These are phyloP conservation scores for Dasysyrphus albostriatus DNA, from an alignment of 2,888 invertebrate genomes.

Conservation along the genomic window DNA sequence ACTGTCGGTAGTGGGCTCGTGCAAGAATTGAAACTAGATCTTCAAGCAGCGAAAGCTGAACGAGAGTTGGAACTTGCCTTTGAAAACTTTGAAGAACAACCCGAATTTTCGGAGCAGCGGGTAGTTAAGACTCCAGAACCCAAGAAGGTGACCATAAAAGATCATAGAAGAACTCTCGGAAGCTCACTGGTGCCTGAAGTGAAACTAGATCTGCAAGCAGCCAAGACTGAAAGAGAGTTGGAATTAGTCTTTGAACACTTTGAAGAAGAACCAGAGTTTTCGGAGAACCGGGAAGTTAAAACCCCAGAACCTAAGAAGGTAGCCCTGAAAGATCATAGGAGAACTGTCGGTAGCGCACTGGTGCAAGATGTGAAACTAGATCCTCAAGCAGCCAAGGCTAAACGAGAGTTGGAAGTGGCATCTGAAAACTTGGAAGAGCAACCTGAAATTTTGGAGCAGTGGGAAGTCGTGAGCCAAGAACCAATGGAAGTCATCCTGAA, in stretches of 20 bases:
- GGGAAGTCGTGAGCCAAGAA: constrained; percentile 27
- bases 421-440: constrained; percentile 51
- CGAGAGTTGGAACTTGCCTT: constrained; percentile 43
- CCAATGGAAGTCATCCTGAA: background rate
- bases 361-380: background rate
- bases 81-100: constrained; percentile 51
- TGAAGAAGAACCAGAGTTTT: constrained; percentile 36
- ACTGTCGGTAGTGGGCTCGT: constrained; percentile 31
- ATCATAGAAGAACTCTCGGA: constrained; percentile 39
- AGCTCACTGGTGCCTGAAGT: background rate
- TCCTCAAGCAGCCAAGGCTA: constrained; percentile 36
- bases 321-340: background rate
- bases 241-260: constrained; percentile 53
- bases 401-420: constrained; percentile 7
- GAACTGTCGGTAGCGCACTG: constrained; percentile 34
- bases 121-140: constrained; percentile 33
- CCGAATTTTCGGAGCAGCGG: background rate
- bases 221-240: constrained; percentile 17
- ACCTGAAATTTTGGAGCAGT: background rate
- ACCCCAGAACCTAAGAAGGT: constrained; percentile 40
- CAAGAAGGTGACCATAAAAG: background rate
- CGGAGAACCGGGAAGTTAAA: background rate
- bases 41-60: constrained; percentile 32
- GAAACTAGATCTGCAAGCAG: constrained; percentile 29
- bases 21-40: constrained; percentile 13